Evolutionary conservation across 2,888 invertebrate species (phyloP).

Genomic region (Bhutanitis thaidina): DNA sequence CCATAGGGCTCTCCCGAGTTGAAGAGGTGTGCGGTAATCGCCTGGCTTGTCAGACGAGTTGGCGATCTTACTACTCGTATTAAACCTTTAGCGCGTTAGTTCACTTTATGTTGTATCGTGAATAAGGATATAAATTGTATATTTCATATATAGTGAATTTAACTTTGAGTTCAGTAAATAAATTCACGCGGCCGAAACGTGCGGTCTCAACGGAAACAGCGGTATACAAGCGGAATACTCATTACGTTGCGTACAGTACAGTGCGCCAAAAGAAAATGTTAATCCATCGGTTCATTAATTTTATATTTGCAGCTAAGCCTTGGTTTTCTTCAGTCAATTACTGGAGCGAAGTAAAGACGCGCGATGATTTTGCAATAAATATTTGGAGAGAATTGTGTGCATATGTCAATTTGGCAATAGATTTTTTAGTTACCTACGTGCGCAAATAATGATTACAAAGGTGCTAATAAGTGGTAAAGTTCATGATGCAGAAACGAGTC

Average conservation of each 20-base stretch:
- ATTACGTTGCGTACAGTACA: constrained; percentile 51
- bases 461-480: constrained; percentile 20
- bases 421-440: constrained; percentile 14
- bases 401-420: constrained; percentile 11
- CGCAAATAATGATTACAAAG: constrained; percentile 18
- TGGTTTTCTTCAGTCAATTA: constrained; percentile 71
- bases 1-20: no score
- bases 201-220: constrained; percentile 56
- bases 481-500: constrained; percentile 11
- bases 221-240: constrained; percentile 56
- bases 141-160: background rate
- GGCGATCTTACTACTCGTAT: no score
- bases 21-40: no score
- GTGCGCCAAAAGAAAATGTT: constrained; percentile 74
- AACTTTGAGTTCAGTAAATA: background rate
- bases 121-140: no score
- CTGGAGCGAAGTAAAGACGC: constrained; percentile 44
- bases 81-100: no score
- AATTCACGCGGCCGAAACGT: constrained; percentile 22
- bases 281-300: constrained; percentile 64
- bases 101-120: no score
- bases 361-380: constrained; percentile 33
- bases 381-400: constrained; percentile 11
- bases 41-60: no score
- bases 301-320: constrained; percentile 61